A percentile compares a stretch with the other conserved stretches of the same genome.
These are phyloP conservation scores for Tethea ocularis DNA, from an alignment of 2,888 invertebrate genomes.

Conservation along the genomic window DNA sequence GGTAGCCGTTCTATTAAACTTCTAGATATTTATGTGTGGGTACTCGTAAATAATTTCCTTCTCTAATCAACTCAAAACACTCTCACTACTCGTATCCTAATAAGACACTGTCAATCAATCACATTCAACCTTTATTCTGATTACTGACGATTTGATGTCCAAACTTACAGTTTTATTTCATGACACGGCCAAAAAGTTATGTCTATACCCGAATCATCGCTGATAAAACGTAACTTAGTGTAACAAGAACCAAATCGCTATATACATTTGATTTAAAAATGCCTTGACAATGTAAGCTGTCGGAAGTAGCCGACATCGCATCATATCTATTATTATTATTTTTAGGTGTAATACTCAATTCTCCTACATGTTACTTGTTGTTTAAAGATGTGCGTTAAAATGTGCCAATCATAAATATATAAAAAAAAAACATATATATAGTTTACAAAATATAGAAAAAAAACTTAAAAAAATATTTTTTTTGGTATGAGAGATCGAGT, in stretches of 20 bases:
- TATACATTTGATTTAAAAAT: not conserved
- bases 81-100: conserved; percentile 41
- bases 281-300: not conserved
- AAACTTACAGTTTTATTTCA: not conserved
- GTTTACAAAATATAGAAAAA: not conserved
- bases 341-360: not conserved
- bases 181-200: not conserved
- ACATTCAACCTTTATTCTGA: conserved; percentile 31
- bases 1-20: too few species aligned
- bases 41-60: conserved; percentile 17
- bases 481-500: conserved; percentile 38
- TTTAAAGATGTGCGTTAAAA: conserved; percentile 1
- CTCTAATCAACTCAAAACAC: conserved; percentile 13
- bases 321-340: too few species aligned
- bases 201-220: too few species aligned
- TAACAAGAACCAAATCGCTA: not conserved
- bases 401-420: not conserved
- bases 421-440: not conserved
- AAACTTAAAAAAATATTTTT: conserved; percentile 19
- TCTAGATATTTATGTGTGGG: not conserved
- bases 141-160: not conserved
- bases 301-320: too few species aligned
- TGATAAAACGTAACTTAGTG: too few species aligned
- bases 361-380: not conserved
- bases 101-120: conserved; percentile 62